These are phyloP conservation scores for Acanthoscelides obtectus DNA, from an alignment of 2,888 invertebrate genomes.

Conservation along the genomic window DNA sequence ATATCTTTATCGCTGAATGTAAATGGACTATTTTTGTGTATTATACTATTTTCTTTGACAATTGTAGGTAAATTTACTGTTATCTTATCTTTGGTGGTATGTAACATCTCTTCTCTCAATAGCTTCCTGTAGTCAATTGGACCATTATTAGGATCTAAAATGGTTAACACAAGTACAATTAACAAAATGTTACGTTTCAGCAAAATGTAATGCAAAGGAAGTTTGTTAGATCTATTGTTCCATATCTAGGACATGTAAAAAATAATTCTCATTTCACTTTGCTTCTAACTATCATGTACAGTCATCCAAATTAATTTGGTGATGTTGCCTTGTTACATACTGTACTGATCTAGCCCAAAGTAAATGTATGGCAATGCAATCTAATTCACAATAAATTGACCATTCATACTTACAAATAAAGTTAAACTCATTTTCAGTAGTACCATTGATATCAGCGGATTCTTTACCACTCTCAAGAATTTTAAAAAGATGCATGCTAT, in stretches of 20 bases:
- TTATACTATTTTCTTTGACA: slow-evolving; percentile 43
- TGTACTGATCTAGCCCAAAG: no score
- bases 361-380: no score
- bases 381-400: no score
- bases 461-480: slow-evolving; percentile 35
- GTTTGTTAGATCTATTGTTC: no score
- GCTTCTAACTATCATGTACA: no score
- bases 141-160: slow-evolving; percentile 27
- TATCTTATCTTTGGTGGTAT: slow-evolving; percentile 36
- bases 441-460: slow-evolving; percentile 20
- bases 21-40: slow-evolving; percentile 47
- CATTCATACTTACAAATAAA: slow-evolving; percentile 37
- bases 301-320: no score
- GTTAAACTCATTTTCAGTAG: slow-evolving; percentile 28
- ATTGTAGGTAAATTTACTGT: slow-evolving; percentile 46
- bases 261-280: no score
- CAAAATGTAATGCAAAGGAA: no score
- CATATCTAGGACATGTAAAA: no score
- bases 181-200: no score
- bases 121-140: slow-evolving; percentile 42
- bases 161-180: not conserved
- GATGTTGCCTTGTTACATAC: no score
- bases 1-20: slow-evolving; percentile 47
- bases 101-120: slow-evolving; percentile 34
- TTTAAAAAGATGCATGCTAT: slow-evolving; percentile 60